Evolutionary conservation across 2,888 invertebrate species (phyloP), one percentile per base, ranked within the genome.

Genomic region (Morpho deidamia): DNA sequence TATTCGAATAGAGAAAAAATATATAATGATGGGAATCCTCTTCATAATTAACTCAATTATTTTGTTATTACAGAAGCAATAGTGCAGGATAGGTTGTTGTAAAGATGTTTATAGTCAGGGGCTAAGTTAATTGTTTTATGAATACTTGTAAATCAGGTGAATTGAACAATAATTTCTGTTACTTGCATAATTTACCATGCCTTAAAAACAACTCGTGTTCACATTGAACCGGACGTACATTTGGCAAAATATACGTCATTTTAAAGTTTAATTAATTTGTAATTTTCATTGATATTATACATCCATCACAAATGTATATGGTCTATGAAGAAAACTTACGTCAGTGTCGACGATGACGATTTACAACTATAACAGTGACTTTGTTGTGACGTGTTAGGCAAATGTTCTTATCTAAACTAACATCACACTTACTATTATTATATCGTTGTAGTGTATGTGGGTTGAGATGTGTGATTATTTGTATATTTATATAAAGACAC

Each of bases 31-130:
- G 23, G 2, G 23, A 23, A 23, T 60, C 61, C 35, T 53, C 62
- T 65, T 63, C 68, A 59, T 65, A 65, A 68, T 66, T 60, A 68
- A 66, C 59, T 69, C 66, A 66, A 62, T 66, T 60, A 56, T 58
- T 55, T 52, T 55, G 56, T 60, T 54, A 68, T 65, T 64, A 61
- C 59, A 48, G 12, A 34, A 12, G 35, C 46, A 37, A 32, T 51
- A 51, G 35, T 43, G 42, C 39, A 57, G 58, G 63, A 66, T 65
- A 64, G 63, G 56, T 53, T 56, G 64, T 64, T 65, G 66, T 72
- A 66, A 70, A 68, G 56, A 60, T 62, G 48, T 49, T 49, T 49
- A 49, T 49, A 43, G 42, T 35, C 23, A 42, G 42, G 42, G 67
- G 59, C 70, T 68, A 64, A 67, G 63, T 67, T 72, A 67, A 74